Evolutionary conservation across 2,888 invertebrate species (phyloP).

Genomic region (Heteromurus nitidus): DNA sequence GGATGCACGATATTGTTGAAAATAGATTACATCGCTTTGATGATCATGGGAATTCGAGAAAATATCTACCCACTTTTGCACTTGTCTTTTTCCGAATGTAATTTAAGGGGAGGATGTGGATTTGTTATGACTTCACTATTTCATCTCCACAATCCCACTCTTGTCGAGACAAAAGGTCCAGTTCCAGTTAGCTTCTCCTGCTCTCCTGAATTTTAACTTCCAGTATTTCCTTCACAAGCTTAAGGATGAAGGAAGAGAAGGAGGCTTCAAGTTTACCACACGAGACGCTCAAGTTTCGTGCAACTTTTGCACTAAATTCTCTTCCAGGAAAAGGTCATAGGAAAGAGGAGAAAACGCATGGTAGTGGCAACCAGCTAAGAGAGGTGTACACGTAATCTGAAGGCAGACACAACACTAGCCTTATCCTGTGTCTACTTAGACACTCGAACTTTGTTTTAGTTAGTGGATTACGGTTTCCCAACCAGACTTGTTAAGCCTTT

Average conservation of each 20-base stretch:
- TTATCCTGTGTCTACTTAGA: too few relatives aligned
- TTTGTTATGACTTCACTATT: constrained; percentile 6
- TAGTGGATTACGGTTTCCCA: constrained; percentile 21
- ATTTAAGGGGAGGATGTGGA: not conserved
- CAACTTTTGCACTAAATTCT: too few relatives aligned
- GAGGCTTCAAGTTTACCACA: too few relatives aligned
- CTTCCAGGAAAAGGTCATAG: too few relatives aligned
- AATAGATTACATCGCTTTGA: not conserved
- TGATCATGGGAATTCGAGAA: constrained; percentile 1
- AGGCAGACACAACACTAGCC: too few relatives aligned
- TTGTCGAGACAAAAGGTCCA: constrained; percentile 6
- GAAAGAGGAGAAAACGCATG: too few relatives aligned
- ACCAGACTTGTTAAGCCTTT: constrained; percentile 20
- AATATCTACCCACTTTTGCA: too few relatives aligned
- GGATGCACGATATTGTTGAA: too few relatives aligned
- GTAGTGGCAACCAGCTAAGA: too few relatives aligned
- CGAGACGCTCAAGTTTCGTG: too few relatives aligned
- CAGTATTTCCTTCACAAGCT: constrained; percentile 2
- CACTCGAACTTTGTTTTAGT: constrained; percentile 29
- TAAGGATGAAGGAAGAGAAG: not conserved
- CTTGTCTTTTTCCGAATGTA: not conserved
- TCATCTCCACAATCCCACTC: not conserved
- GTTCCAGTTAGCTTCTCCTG: too few relatives aligned
- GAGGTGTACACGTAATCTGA: too few relatives aligned
- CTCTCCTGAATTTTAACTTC: not conserved